A percentile compares a stretch with the other conserved stretches of the same genome.
Conservation (phyloP, 2,888 invertebrate genomes). For the Portevinia maculata region DNA sequence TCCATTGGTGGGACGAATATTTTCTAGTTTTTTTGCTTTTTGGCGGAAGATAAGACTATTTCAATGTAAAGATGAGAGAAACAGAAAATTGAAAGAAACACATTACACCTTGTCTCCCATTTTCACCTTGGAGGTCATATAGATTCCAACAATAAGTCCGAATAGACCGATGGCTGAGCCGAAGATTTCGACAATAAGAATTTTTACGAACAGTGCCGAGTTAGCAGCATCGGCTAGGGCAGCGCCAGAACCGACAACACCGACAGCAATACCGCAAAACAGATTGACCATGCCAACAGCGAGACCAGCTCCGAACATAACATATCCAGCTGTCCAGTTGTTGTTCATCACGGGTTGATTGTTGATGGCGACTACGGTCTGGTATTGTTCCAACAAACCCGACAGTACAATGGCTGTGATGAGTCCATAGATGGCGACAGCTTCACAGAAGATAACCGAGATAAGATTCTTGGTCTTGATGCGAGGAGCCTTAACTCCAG, state of each 20-base stretch:
- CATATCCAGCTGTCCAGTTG: constrained; percentile 94
- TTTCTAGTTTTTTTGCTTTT: constrained; percentile 44
- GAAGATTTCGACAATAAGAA: constrained; percentile 99
- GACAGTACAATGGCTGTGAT: constrained; percentile 99
- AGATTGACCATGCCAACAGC: constrained; percentile 98
- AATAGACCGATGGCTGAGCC: constrained; percentile 99
- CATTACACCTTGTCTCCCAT: constrained; percentile 87
- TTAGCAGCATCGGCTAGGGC: constrained; percentile 99
- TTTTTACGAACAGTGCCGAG: constrained; percentile 97
- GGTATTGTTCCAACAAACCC: constrained; percentile 87
- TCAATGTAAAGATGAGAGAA: constrained; percentile 7
- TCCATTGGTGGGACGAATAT: constrained; percentile 35
- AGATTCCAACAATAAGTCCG: constrained; percentile 98
- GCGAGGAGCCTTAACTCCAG: constrained; percentile 98
- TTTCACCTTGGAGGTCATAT: constrained; percentile 93
- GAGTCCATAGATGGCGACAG: constrained; percentile 99
- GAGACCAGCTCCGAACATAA: constrained; percentile 98
- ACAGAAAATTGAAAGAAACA: constrained; percentile 10
- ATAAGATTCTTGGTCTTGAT: constrained; percentile 99
- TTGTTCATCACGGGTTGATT: constrained; percentile 83
- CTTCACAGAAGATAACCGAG: constrained; percentile 99
- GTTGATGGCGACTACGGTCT: constrained; percentile 77
- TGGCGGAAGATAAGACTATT: constrained; percentile 34
- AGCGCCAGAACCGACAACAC: constrained; percentile 99
- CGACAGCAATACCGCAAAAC: constrained; percentile 95